These are phyloP conservation scores for Antheraea pernyi DNA, from an alignment of 1,140 invertebrate genomes.

Conservation along the genomic window DNA sequence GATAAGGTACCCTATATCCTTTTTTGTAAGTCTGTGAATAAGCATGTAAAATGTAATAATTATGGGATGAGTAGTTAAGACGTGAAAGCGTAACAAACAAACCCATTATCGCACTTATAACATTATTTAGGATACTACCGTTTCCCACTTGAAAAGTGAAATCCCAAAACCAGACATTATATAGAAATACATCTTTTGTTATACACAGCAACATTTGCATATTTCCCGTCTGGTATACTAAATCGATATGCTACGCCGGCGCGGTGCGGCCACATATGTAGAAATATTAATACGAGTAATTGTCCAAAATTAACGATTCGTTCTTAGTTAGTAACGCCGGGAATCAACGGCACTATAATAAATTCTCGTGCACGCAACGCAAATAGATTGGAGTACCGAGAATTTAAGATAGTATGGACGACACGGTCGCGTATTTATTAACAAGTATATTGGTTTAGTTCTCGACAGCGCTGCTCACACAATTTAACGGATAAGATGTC, in stretches of 20 bases:
- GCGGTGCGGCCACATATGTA: constrained; percentile 5
- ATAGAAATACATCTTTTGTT: background rate
- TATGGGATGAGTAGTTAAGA: too few relatives aligned
- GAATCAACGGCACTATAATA: constrained; percentile 8
- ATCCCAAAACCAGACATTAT: background rate
- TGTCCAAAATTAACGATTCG: constrained; percentile 15
- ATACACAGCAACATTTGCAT: background rate
- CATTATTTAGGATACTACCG: too few relatives aligned
- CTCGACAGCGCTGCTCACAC: background rate
- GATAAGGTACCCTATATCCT: too few relatives aligned
- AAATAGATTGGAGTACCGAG: constrained; percentile 7
- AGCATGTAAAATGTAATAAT: too few relatives aligned
- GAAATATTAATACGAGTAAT: background rate
- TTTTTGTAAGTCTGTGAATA: too few relatives aligned
- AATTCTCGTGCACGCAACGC: constrained; percentile 11
- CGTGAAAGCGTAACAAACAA: too few relatives aligned
- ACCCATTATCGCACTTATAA: too few relatives aligned
- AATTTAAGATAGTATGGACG: background rate
- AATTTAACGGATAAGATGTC: background rate
- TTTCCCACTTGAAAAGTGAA: too few relatives aligned
- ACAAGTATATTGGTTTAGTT: constrained; percentile 1
- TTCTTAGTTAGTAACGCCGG: constrained; percentile 13
- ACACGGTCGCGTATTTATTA: background rate
- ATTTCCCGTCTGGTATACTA: constrained; percentile 10
- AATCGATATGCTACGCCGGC: constrained; percentile 12